Conservation (phyloP, 2,797 vertebrate species). For the Tachyglossus aculeatus region DNA sequence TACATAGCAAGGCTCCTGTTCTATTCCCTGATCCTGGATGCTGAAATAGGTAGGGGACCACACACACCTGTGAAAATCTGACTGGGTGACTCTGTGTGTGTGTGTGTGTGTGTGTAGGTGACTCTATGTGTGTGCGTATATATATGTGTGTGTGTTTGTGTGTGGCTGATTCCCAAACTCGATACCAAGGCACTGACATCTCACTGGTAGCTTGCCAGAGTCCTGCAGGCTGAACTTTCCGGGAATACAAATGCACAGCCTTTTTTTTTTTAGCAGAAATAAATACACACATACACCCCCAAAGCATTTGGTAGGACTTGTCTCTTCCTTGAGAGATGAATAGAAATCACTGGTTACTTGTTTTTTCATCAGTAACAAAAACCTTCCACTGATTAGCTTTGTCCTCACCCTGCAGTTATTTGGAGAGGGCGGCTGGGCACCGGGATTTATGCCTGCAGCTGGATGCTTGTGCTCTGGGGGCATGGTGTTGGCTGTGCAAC, state of each 20-base stretch:
- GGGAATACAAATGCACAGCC: background rate
- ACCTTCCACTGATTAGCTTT: background rate
- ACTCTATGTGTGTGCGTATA: background rate
- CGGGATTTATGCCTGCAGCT: background rate
- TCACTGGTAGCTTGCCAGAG: background rate
- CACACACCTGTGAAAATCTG: too few relatives aligned
- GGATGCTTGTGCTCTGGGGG: too few relatives aligned
- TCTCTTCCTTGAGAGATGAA: background rate
- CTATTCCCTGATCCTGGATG: too few relatives aligned
- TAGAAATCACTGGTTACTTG: background rate
- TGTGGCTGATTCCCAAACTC: background rate
- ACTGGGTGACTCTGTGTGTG: too few relatives aligned
- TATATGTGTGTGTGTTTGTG: background rate
- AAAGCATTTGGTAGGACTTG: background rate
- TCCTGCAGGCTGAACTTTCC: background rate
- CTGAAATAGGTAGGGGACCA: too few relatives aligned
- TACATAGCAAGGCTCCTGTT: too few relatives aligned
- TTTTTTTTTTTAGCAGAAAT: background rate
- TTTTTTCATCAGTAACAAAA: background rate
- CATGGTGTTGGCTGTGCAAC: too few relatives aligned
- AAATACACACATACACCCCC: background rate
- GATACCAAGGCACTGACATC: too few relatives aligned
- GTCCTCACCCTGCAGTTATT: background rate
- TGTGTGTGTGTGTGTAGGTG: background rate
- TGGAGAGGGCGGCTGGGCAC: background rate